Percentiles rank a stretch among this genome's conserved stretches.
These are phyloP conservation scores for Oncorhynchus kisutch DNA, from an alignment of 2,113 vertebrate genomes.

Conservation along the genomic window DNA sequence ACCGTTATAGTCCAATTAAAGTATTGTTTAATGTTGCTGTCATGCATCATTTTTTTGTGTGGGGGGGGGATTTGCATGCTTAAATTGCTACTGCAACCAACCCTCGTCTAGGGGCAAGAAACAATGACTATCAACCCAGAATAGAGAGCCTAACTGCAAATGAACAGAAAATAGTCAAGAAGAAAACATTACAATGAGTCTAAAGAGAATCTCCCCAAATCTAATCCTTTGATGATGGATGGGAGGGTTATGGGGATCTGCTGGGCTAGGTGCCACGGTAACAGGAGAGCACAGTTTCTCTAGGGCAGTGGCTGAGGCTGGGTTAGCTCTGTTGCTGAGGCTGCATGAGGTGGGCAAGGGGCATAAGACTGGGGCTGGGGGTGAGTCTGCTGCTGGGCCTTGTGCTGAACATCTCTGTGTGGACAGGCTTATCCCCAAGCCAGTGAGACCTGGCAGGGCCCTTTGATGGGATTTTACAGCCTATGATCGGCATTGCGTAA, in stretches of 20 bases:
- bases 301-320: conserved; percentile 8
- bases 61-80: too few relatives aligned
- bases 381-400: background rate
- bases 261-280: conserved; percentile 27
- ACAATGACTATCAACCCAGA: conserved; percentile 15
- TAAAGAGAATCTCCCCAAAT: conserved; percentile 19
- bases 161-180: conserved; percentile 9
- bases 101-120: background rate
- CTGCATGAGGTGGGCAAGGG: background rate
- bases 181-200: background rate
- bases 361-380: conserved; percentile 38
- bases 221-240: conserved; percentile 5
- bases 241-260: conserved; percentile 22
- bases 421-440: conserved; percentile 57
- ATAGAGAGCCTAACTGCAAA: conserved; percentile 22
- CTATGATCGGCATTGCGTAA: conserved; percentile 60
- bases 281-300: conserved; percentile 15
- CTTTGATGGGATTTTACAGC: conserved; percentile 72
- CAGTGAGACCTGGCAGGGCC: conserved; percentile 44
- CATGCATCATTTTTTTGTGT: too few relatives aligned
- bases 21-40: too few relatives aligned
- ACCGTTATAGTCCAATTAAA: too few relatives aligned
- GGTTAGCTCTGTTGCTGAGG: conserved; percentile 13
- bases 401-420: conserved; percentile 61
- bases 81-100: background rate